These are phyloP conservation scores for Meteorus sp. DNA, from an alignment of 1,140 invertebrate species.

Conservation along the genomic window DNA sequence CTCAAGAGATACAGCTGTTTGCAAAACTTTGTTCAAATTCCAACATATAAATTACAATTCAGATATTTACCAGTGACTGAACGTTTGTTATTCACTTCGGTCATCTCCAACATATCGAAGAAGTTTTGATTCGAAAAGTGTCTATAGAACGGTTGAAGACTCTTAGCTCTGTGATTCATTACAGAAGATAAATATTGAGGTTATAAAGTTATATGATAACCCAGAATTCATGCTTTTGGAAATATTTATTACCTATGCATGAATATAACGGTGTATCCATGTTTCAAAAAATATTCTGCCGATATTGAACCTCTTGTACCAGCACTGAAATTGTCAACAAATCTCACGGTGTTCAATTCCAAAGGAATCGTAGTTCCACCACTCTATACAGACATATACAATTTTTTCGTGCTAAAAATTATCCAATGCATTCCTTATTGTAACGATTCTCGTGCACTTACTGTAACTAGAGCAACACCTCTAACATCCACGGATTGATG, in stretches of 20 bases:
- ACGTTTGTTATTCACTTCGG: constrained; percentile 64
- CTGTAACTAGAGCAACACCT: constrained; percentile 77
- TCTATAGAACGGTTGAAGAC: constrained; percentile 85
- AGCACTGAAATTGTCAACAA: constrained; percentile 98
- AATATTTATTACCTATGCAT: constrained; percentile 64
- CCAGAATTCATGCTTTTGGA: not conserved
- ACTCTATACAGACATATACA: constrained; percentile 73
- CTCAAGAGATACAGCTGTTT: constrained; percentile 5
- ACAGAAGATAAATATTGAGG: constrained; percentile 11
- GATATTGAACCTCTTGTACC: constrained; percentile 93
- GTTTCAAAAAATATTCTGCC: constrained; percentile 91
- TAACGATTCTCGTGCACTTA: constrained; percentile 54
- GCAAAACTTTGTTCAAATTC: constrained; percentile 4
- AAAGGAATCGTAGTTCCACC: constrained; percentile 96
- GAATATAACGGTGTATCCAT: constrained; percentile 79
- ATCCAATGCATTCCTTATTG: not conserved
- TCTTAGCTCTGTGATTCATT: constrained; percentile 65
- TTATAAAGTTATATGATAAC: too few species aligned
- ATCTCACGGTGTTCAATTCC: constrained; percentile 95
- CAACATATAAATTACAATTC: constrained; percentile 16
- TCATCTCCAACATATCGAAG: constrained; percentile 77
- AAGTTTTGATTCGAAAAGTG: constrained; percentile 80
- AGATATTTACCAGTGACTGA: constrained; percentile 59
- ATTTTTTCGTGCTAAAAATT: not conserved
- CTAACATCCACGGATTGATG: constrained; percentile 65